Evolutionary conservation across 2,888 invertebrate species (phyloP).

Genomic region (Mesorhabditis sp.): DNA sequence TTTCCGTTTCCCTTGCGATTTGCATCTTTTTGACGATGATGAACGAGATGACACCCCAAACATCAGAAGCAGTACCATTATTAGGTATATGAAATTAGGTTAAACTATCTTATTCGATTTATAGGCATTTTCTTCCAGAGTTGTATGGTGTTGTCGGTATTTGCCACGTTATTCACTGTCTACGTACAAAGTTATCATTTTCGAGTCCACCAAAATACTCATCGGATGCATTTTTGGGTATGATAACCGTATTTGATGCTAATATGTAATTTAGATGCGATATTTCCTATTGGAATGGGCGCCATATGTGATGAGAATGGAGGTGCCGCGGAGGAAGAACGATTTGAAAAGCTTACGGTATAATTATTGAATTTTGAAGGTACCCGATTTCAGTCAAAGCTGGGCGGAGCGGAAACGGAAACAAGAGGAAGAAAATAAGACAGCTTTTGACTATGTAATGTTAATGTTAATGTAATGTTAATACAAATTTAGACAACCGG

Average conservation of each 20-base stretch:
- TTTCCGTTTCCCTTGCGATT: constrained; percentile 51
- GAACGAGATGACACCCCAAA: constrained; percentile 50
- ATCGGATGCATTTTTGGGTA: constrained; percentile 52
- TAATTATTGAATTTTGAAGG: neutral
- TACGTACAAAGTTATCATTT: constrained; percentile 52
- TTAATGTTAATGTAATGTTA: constrained; percentile 15
- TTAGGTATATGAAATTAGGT: constrained; percentile 22
- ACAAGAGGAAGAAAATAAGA: constrained; percentile 29
- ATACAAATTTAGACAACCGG: constrained; percentile 31
- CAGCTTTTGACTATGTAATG: constrained; percentile 42
- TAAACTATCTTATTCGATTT: neutral
- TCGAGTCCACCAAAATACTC: constrained; percentile 35
- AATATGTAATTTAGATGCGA: constrained; percentile 34
- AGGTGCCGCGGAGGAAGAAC: constrained; percentile 38
- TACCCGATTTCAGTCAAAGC: constrained; percentile 9
- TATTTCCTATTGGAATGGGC: constrained; percentile 47
- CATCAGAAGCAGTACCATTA: constrained; percentile 50
- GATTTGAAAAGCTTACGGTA: constrained; percentile 14
- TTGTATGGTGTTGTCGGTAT: constrained; percentile 50
- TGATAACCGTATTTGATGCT: neutral
- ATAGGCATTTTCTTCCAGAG: constrained; percentile 51
- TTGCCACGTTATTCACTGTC: constrained; percentile 49
- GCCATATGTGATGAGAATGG: constrained; percentile 46
- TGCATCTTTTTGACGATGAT: constrained; percentile 51
- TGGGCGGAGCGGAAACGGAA: constrained; percentile 29